Base-by-base conservation (phyloP, 2,888 invertebrate species). In the Leucoma salicis region DNA sequence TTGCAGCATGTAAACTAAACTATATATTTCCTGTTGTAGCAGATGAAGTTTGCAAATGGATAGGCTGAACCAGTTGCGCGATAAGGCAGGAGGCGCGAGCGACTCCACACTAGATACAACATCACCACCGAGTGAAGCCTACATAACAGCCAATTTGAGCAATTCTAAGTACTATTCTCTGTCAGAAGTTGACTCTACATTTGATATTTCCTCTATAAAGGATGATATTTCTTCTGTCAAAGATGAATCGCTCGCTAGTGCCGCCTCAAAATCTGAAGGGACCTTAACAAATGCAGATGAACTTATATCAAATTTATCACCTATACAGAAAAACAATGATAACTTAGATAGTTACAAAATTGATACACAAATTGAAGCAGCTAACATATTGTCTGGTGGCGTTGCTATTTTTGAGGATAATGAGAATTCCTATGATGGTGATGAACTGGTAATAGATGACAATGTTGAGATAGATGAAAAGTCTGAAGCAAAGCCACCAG, bases 1-100 rank as follows among this genome's bases (percentile, higher is more conserved):
- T n/a, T n/a, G 52, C 46, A 44, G 39, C 45, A 49, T 54, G 6
- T 21, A 21, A 21, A 21, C 46, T 56, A 53, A 48, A 59, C 57
- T 61, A 39, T 55, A 58, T 46, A 62, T 66, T 63, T 66, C 60
- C 55, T 73, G 67, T 76, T 71, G 66, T 70, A 74, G 74, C 83
- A 83, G 80, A 87, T 89, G 87, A 86, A 79, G 80, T 75, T 82
- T 78, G 82, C 74, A 61, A 77, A 89, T 89, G 89, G 89, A 88
- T 87, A 86, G 87, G 70, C 58, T 88, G 74, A 84, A 70, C 63
- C 81, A 86, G 72, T 74, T 89, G 74, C 77, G 82, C 55, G 78
- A 74, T 44, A 79, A 76, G 58, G 79, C 79, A 66, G 82, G 78
- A 54, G 70, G 76, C 46, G 79, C 81, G 49, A 65, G 70, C 50